Conservation (phyloP, 2,113 vertebrate species). For the Arizona elegans region DNA sequence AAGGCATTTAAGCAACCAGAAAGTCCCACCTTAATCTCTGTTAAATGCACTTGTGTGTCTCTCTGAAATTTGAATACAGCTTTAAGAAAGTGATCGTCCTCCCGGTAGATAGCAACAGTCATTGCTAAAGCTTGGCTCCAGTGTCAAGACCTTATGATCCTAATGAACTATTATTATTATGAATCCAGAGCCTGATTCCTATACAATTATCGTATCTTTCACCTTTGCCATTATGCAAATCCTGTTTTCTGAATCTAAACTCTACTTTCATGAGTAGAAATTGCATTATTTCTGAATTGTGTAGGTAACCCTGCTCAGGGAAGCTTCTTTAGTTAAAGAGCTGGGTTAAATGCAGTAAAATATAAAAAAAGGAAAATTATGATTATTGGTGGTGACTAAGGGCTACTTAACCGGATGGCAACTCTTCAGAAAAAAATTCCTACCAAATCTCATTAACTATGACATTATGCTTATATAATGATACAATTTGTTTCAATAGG, state of each 20-base stretch:
- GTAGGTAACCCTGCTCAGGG: background rate
- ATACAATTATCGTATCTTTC: background rate
- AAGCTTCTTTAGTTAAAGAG: background rate
- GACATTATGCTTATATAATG: background rate
- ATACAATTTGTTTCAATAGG: background rate
- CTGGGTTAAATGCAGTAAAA: background rate
- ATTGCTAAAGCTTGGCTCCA: background rate
- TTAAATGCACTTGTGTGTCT: background rate
- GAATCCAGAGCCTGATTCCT: background rate
- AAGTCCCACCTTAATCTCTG: background rate
- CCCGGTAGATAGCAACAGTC: too few species aligned
- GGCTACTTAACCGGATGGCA: background rate
- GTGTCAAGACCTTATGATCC: background rate
- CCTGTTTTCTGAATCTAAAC: background rate
- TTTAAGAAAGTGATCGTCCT: background rate
- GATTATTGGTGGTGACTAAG: background rate
- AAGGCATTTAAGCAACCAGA: background rate
- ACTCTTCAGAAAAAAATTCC: background rate
- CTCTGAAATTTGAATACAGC: background rate
- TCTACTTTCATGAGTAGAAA: background rate
- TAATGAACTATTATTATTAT: background rate
- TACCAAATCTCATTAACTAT: background rate
- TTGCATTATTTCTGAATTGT: background rate
- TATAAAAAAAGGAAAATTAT: background rate
- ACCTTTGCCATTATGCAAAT: background rate